phyloP scores from a whole-genome alignment of 2,113 vertebrate species.

The Urocynchramus pylzowi region DNA sequence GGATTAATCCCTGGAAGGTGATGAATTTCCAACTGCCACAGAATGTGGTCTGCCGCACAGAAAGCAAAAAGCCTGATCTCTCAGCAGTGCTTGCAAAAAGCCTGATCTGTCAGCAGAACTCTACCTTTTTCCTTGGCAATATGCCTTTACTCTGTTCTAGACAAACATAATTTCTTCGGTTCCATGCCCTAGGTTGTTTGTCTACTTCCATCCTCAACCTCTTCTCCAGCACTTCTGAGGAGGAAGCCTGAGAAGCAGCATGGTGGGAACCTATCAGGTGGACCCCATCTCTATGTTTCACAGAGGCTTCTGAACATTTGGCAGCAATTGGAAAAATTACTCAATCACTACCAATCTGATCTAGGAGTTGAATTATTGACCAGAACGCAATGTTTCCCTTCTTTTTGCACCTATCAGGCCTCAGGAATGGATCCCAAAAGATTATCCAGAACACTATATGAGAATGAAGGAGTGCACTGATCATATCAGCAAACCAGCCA shows the following conservation, averaged over 20 bases:
- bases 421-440: neutral
- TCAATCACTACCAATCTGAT: neutral
- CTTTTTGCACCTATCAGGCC: neutral
- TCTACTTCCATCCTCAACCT: neutral
- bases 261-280: neutral
- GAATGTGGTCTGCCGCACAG: neutral
- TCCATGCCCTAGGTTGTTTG: neutral
- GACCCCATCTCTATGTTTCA: neutral
- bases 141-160: neutral
- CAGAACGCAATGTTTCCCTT: neutral
- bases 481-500: rapidly evolving
- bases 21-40: neutral
- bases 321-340: neutral
- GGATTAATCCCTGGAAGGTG: neutral
- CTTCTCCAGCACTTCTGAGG: neutral
- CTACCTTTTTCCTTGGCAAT: neutral
- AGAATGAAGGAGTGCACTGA: neutral
- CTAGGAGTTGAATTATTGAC: neutral
- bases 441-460: neutral
- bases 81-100: neutral
- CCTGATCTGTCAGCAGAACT: neutral
- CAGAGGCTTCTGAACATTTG: neutral
- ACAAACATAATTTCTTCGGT: neutral
- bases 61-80: neutral
- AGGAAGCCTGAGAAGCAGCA: neutral